Percentiles rank a stretch among this genome's conserved stretches.
Conservation (phyloP, 2,113 vertebrate genomes). For the Columba janthina region DNA sequence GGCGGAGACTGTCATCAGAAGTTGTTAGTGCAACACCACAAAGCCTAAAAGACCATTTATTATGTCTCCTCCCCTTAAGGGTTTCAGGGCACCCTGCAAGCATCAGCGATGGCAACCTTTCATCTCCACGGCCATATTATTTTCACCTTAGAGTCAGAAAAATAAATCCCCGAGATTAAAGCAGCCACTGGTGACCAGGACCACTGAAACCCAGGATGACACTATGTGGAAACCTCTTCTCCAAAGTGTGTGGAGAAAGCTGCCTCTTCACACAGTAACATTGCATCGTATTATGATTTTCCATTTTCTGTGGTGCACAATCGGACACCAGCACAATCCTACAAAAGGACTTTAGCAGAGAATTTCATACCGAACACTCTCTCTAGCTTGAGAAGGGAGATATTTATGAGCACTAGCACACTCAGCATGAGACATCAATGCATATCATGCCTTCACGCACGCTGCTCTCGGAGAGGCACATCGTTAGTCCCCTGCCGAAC, state of each 20-base stretch:
- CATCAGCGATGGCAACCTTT: not conserved
- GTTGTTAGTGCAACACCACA: not conserved
- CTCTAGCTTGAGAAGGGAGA: not conserved
- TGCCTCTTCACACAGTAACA: not conserved
- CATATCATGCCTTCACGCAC: not conserved
- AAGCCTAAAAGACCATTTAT: not conserved
- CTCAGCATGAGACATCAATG: not conserved
- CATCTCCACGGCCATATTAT: not conserved
- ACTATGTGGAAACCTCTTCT: not conserved
- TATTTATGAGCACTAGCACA: not conserved
- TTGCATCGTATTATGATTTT: accelerated
- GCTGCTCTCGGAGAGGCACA: not conserved
- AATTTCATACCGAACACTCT: not conserved
- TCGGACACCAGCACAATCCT: too few relatives aligned
- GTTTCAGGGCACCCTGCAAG: not conserved
- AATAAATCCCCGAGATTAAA: not conserved
- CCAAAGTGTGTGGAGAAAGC: not conserved
- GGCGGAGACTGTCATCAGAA: accelerated
- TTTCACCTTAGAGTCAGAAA: not conserved
- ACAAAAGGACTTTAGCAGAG: not conserved
- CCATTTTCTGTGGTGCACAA: not conserved
- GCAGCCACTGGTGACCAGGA: not conserved
- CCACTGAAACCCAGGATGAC: not conserved
- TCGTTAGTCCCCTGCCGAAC: not conserved
- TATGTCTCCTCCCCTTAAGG: not conserved